Base-by-base conservation (phyloP, 2,113 vertebrate species). In the Argyrosomus japonicus region DNA sequence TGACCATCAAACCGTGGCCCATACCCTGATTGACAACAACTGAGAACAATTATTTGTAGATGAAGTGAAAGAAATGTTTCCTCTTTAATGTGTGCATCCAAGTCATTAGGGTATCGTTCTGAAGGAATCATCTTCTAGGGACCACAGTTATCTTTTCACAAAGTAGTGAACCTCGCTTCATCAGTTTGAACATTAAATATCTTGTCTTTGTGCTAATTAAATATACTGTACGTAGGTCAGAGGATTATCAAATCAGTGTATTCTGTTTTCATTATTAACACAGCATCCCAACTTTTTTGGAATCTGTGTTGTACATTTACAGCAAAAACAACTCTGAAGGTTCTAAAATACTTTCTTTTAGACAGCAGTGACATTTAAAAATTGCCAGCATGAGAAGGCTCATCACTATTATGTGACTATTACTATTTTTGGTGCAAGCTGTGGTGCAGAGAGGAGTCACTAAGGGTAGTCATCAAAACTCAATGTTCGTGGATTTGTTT, bases 401-500 rank as follows among this genome's bases (percentile, higher is more conserved):
- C 54, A 78, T 83, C 27, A 60, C 58, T 47, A 17, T 69, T 25
- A 60, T 51, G 21, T 50, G 29, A 76, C 72, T 8, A 15, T 57
- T 47, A 47, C 29, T 79, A 57, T 81, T 80, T 81, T 64, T 83
- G 71, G 65, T 70, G 27, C 70, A 51, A 71, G 53, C 40, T 29
- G 27, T 53, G 15, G 45, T 45, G 65, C 63, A 74, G 60, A 72
- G 70, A 48, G 23, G 63, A 78, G 21, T 14, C 70, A 64, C 69
- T 25, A 54, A 23, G 72, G 63, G 50, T 77, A 69, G 19, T 78
- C 72, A 73, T 58, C 77, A 53, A 53, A 76, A 23, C 68, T 65
- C 48, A 4, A 6, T 68, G 69, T 86, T 87, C 48, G 63, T 62
- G 25, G 32, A 80, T 71, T 74, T 87, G 61, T 81, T 91, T 83